Evolutionary conservation across 1,140 invertebrate species (phyloP).

Genomic region (Zophobas atratus): DNA sequence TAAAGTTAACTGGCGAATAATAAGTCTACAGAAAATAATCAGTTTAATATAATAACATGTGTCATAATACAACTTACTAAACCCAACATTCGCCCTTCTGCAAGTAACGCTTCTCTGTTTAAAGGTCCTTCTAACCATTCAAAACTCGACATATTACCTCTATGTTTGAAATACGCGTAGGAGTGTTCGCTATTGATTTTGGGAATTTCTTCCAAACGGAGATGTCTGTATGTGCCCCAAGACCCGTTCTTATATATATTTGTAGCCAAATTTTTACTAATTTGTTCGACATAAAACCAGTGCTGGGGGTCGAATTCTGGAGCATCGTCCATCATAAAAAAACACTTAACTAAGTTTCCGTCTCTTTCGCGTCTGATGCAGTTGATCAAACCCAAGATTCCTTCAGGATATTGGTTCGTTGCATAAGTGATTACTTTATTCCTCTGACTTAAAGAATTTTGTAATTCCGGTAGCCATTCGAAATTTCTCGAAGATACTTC

Average conservation of each 20-base stretch:
- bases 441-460: neutral
- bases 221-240: conserved; percentile 76
- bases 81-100: too few species aligned
- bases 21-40: too few species aligned
- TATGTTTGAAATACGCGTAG: conserved; percentile 86
- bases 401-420: conserved; percentile 77
- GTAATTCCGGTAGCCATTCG: neutral
- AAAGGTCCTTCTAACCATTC: conserved; percentile 84
- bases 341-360: conserved; percentile 74
- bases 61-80: too few species aligned
- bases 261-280: conserved; percentile 75
- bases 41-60: too few species aligned
- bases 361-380: conserved; percentile 81
- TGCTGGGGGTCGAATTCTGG: conserved; percentile 76
- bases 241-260: conserved; percentile 76
- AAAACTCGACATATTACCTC: conserved; percentile 83
- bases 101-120: conserved; percentile 56
- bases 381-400: conserved; percentile 88
- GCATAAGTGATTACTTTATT: conserved; percentile 72
- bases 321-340: conserved; percentile 78
- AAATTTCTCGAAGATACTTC: neutral
- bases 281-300: conserved; percentile 74
- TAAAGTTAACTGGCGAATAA: conserved; percentile 79
- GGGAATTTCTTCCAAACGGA: conserved; percentile 55
- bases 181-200: conserved; percentile 75